These are phyloP conservation scores for Cacajao melanocephalus DNA, from an alignment of 2,797 vertebrate species.

Conservation along the genomic window DNA sequence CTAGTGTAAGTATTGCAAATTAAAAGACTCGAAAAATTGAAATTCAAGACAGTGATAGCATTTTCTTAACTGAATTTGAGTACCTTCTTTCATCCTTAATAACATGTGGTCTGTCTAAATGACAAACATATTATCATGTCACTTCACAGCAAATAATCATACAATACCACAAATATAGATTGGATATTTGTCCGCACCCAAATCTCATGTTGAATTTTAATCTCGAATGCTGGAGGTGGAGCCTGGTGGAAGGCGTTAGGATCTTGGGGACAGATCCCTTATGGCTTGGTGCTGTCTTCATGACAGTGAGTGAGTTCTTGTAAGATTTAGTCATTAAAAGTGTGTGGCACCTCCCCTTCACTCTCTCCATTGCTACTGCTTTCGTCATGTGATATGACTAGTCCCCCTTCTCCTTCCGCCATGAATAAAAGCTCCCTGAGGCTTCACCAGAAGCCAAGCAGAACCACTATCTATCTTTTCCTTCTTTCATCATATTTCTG, in stretches of 20 bases:
- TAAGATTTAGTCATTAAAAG: neutral
- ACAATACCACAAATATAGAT: conserved; percentile 25
- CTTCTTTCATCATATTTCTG: conserved; percentile 71
- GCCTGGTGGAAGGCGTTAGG: neutral
- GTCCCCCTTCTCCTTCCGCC: neutral
- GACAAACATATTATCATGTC: conserved; percentile 71
- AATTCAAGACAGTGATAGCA: conserved; percentile 70
- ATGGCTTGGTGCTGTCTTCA: neutral
- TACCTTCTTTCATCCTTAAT: conserved; percentile 72
- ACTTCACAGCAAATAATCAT: conserved; percentile 66
- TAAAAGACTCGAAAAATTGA: conserved; percentile 74
- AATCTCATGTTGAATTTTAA: neutral
- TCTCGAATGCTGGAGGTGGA: neutral
- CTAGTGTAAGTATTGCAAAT: conserved; percentile 12
- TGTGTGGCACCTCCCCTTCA: neutral
- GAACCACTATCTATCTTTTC: conserved; percentile 49
- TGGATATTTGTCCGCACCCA: neutral
- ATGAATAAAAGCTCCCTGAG: neutral
- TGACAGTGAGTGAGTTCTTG: neutral
- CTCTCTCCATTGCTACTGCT: neutral
- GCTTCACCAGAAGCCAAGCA: neutral
- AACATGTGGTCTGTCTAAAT: conserved; percentile 69
- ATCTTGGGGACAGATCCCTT: neutral
- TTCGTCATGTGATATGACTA: neutral
- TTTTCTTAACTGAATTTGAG: conserved; percentile 76